Percentiles rank a stretch among this genome's conserved stretches.
Conservation (phyloP, 2,113 vertebrate species). For the Gymnogyps californianus region DNA sequence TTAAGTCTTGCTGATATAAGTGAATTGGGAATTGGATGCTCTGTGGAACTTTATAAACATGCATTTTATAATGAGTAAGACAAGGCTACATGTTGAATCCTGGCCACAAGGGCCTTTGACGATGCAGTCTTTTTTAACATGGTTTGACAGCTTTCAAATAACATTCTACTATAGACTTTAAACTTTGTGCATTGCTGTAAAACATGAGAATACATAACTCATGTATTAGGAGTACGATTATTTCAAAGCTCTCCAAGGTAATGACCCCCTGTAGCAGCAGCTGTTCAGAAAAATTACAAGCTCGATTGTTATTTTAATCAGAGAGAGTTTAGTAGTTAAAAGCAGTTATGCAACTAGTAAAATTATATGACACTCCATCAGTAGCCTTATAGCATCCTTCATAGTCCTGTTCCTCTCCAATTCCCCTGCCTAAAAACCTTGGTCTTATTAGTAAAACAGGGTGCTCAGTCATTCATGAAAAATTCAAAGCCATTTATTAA, state of each 20-base stretch:
- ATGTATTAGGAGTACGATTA: constrained; percentile 75
- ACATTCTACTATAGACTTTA: constrained; percentile 81
- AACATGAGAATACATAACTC: constrained; percentile 78
- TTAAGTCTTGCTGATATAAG: constrained; percentile 88
- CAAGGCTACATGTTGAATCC: constrained; percentile 83
- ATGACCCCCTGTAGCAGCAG: constrained; percentile 79
- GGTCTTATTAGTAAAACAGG: constrained; percentile 57
- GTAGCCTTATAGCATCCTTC: constrained; percentile 58
- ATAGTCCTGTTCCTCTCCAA: neutral
- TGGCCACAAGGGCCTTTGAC: constrained; percentile 78
- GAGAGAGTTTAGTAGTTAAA: constrained; percentile 76
- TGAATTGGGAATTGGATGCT: constrained; percentile 83
- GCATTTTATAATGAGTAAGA: constrained; percentile 87
- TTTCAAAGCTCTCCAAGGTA: constrained; percentile 77
- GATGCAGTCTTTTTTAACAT: constrained; percentile 83
- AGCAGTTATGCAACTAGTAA: constrained; percentile 80
- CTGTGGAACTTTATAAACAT: constrained; percentile 87
- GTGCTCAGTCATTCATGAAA: constrained; percentile 64
- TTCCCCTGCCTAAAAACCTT: neutral
- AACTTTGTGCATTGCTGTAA: constrained; percentile 79
- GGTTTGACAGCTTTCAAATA: constrained; percentile 87
- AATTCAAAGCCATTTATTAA: constrained; percentile 72
- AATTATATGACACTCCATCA: constrained; percentile 74
- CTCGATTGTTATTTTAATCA: constrained; percentile 85
- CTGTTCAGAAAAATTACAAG: constrained; percentile 83